These are phyloP conservation scores for Parnassius glacialis DNA, from an alignment of 2,888 invertebrate genomes.

Conservation along the genomic window DNA sequence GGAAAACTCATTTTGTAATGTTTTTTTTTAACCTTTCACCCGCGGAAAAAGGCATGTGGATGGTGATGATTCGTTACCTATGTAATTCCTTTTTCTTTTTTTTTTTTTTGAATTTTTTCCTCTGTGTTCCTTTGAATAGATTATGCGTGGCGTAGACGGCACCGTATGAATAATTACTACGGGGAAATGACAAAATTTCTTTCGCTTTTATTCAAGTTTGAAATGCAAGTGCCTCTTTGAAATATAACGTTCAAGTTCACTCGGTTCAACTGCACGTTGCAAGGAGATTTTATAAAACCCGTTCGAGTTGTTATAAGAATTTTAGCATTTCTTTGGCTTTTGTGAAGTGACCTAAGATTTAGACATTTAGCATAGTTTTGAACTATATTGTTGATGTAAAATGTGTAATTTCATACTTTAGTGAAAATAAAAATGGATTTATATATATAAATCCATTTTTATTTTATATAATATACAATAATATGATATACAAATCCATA, in stretches of 20 bases:
- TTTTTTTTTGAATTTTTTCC: constrained; percentile 8
- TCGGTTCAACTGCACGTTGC: constrained; percentile 9
- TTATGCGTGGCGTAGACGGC: constrained; percentile 24
- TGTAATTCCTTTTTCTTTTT: constrained; percentile 25
- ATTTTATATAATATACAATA: too few species aligned
- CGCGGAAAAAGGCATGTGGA: constrained; percentile 35
- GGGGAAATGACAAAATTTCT: constrained; percentile 26
- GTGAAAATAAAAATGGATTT: too few species aligned
- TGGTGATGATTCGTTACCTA: constrained; percentile 34
- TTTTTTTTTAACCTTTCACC: constrained; percentile 36
- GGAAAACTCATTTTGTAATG: constrained; percentile 40
- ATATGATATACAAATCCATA: too few species aligned
- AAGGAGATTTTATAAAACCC: background rate
- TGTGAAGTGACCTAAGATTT: background rate
- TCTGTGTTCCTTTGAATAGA: constrained; percentile 24
- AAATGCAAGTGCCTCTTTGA: constrained; percentile 25
- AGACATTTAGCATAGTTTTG: too few species aligned
- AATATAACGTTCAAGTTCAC: constrained; percentile 19
- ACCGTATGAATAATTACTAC: constrained; percentile 24
- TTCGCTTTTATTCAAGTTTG: constrained; percentile 22
- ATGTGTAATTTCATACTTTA: too few species aligned
- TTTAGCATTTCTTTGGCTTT: background rate
- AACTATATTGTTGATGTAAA: too few species aligned
- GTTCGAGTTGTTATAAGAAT: background rate
- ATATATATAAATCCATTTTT: too few species aligned